A percentile compares a stretch with the other conserved stretches of the same genome.
phyloP scores from a whole-genome alignment of 2,888 invertebrate species.

The Exephanes ischioxanthus region DNA sequence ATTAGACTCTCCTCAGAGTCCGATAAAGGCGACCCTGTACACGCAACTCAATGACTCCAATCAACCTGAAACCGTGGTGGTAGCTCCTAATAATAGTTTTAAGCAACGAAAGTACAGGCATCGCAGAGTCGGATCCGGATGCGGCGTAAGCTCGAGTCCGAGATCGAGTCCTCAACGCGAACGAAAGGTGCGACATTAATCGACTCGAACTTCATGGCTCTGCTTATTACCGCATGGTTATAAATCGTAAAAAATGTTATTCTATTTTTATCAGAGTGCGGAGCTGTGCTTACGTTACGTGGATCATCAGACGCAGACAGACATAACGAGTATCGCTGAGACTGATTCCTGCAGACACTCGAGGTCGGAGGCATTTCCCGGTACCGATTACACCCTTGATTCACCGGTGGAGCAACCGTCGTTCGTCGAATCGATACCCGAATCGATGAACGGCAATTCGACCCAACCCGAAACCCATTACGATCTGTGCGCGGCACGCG shows the following conservation, averaged over 20 bases:
- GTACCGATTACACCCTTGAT: constrained; percentile 57
- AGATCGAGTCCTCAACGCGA: constrained; percentile 87
- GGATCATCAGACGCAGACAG: constrained; percentile 89
- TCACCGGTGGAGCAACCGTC: constrained; percentile 62
- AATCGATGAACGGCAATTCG: constrained; percentile 80
- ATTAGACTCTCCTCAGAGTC: constrained; percentile 84
- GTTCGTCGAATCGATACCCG: constrained; percentile 71
- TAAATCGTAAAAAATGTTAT: not conserved
- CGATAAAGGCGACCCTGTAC: constrained; percentile 87
- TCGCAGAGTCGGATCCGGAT: constrained; percentile 88
- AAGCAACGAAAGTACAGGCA: constrained; percentile 87
- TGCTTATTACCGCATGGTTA: not conserved
- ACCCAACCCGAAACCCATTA: constrained; percentile 73
- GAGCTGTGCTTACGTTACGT: constrained; percentile 85
- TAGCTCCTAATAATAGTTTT: constrained; percentile 81
- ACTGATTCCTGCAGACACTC: constrained; percentile 83
- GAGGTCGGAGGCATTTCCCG: constrained; percentile 50
- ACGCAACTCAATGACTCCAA: constrained; percentile 87
- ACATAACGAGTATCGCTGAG: constrained; percentile 88
- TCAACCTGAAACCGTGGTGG: constrained; percentile 87
- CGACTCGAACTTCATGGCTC: not conserved
- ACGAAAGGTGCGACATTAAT: constrained; percentile 82
- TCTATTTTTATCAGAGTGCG: constrained; percentile 74
- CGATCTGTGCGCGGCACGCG: constrained; percentile 71
- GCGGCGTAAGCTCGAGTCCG: constrained; percentile 86